These are phyloP conservation scores for Serripes groenlandicus DNA, from an alignment of 2,888 invertebrate genomes.

Conservation along the genomic window DNA sequence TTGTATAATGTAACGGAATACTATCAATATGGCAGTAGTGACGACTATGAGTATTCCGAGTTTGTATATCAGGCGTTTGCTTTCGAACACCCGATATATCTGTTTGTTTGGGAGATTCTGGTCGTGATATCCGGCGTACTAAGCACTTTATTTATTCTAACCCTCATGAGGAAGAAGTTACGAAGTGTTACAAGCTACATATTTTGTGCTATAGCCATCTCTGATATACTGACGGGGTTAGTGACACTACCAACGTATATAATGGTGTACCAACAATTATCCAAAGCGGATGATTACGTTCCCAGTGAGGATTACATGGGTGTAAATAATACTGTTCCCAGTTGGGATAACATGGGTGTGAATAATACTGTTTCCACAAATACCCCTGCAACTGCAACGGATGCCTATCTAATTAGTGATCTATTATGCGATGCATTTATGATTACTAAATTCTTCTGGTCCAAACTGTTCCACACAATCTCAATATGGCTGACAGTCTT, in stretches of 20 bases:
- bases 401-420: no score
- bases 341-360: no score
- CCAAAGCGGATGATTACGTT: no score
- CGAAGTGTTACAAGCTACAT: constrained; percentile 42
- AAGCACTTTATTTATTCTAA: constrained; percentile 32
- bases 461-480: background rate
- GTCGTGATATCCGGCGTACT: constrained; percentile 29
- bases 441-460: background rate
- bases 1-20: no score
- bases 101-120: constrained; percentile 46
- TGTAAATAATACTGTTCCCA: no score
- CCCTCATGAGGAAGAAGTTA: constrained; percentile 41
- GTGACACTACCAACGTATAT: constrained; percentile 47
- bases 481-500: background rate
- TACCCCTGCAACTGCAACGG: no score
- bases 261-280: constrained; percentile 32
- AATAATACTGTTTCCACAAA: no score
- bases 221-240: constrained; percentile 49
- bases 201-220: constrained; percentile 44
- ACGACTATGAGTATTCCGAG: no score
- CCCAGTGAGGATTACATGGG: no score
- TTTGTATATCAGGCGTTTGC: background rate
- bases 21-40: no score
- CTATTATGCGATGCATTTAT: background rate
- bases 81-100: constrained; percentile 49